Base-by-base conservation (phyloP, 2,888 invertebrate genomes). In the Athalia cordata region DNA sequence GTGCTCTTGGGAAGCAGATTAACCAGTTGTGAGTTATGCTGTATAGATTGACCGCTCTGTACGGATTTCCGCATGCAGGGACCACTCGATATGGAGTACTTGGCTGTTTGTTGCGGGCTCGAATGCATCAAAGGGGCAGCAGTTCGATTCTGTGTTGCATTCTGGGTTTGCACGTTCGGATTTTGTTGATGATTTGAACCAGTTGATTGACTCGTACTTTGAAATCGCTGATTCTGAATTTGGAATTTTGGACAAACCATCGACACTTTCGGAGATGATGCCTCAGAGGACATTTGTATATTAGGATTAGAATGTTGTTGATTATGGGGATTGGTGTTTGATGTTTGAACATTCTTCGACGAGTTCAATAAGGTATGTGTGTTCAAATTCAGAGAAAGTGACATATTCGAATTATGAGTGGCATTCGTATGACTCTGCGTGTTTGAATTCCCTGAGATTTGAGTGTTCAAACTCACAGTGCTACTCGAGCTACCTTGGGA, bases 181-280 rank as follows among this genome's bases (percentile, higher is more conserved):
- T 87, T 89, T 78, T 87, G 88, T 79, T 89, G 89, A 80, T 86
- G 88, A 6, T 88, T 80, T 5, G 84, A 80, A n/a, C 84, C n/a
- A 77, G 45, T 47, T 74, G 79, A 75, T 77, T 80, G 59, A 50
- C 77, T 55, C 29, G 61, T n/a, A 61, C 80, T 79, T 76, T 45
- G 77, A 75, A 47, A 61, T 77, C 78, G 55, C 65, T 75, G 66
- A 47, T 70, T 78, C 15, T 76, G 52, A 72, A 78, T 72, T 68
- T 72, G 59, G 81, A 81, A 82, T 76, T 81, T 83, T 45, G 79
- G 77, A 74, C 79, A 79, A 66, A 79, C 80, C 7, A 76, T 75
- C 0, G 75, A 61, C 8, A 75, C 61, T 15, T 80, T 83, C 7
- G 79, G 78, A 7, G 79, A 80, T 62, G 78, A 80, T 4, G 82